Percentiles rank a stretch among this genome's conserved stretches.
Evolutionary conservation across 2,797 vertebrate species (phyloP).

Genomic region (Steatocranus sp.): DNA sequence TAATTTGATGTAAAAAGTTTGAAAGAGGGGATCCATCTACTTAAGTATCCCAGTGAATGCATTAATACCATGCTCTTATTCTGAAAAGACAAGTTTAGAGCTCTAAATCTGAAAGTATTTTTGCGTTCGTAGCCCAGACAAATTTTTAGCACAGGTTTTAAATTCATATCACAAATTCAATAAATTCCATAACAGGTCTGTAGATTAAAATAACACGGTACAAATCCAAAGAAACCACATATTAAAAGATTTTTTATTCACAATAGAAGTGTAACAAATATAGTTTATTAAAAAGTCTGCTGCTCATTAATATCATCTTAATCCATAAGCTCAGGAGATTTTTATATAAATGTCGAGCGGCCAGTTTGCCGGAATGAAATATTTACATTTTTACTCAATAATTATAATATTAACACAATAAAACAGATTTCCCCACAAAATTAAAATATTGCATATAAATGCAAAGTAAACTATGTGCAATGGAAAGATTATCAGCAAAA

Average conservation of each 20-base stretch:
- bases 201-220: not conserved
- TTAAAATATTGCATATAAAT: constrained; percentile 66
- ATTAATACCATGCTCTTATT: not conserved
- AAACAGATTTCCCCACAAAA: constrained; percentile 66
- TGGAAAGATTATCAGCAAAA: constrained; percentile 81
- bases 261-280: constrained; percentile 99
- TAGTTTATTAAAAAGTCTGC: constrained; percentile 99
- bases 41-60: not conserved
- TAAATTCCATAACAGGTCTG: not conserved
- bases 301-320: constrained; percentile 86
- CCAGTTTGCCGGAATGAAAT: constrained; percentile 75
- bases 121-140: too few species aligned
- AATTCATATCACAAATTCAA: not conserved
- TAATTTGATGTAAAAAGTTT: not conserved
- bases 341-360: constrained; percentile 88
- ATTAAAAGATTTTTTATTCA: constrained; percentile 98
- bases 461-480: constrained; percentile 74
- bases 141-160: not conserved
- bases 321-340: constrained; percentile 83
- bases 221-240: constrained; percentile 34
- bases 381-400: constrained; percentile 79
- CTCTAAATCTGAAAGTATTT: not conserved
- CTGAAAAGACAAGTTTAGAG: not conserved
- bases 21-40: not conserved
- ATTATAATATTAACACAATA: constrained; percentile 62